Base-by-base conservation (phyloP, 2,888 invertebrate species). In the Idaea aversata region DNA sequence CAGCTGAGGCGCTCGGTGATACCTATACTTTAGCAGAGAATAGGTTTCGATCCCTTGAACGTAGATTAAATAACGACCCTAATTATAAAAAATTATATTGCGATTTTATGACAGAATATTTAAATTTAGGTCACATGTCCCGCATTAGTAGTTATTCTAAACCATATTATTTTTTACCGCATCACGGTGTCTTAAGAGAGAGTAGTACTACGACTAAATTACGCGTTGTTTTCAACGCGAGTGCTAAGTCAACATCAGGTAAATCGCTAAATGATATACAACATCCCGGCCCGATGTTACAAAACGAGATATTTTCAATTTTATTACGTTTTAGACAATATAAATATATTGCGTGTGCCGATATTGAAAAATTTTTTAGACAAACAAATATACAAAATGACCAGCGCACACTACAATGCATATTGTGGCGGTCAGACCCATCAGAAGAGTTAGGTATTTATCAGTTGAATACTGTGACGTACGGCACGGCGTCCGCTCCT, bases 351-450 rank as follows among this genome's bases (percentile, higher is more conserved):
- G 75, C 78, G 0, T 77, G 76, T 5, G 76, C 75, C 4, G 79
- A 77, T 62, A 65, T 79, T 4, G 72, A 74, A 59, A 77, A 79
- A 71, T 81, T 83, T 79, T 83, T 73, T 64, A 59, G 83, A 0
- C 78, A 80, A 64, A 71, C 77, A 16, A 35, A 70, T 34, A 67
- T 82, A 25, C 63, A 75, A 13, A 59, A 66, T 0, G 70, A 75
- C 25, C 76, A 82, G 65, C 62, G 78, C 5, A 62, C 73, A 15
- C 68, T 79, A 5, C 84, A 84, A 66, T 62, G 76, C 57, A 81
- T 83, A 5, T 61, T 83, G 1, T 86, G 82, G 81, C 65, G 80
- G 0, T 72, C 77, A 1, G 69, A 73, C 59, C 63, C 72, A 0
- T 38, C 65, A 0, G 70, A 77, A 3, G 70, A 75, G 0, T 13